These are phyloP conservation scores for Chionodraco myersi DNA, from an alignment of 2,113 vertebrate genomes.

Conservation along the genomic window DNA sequence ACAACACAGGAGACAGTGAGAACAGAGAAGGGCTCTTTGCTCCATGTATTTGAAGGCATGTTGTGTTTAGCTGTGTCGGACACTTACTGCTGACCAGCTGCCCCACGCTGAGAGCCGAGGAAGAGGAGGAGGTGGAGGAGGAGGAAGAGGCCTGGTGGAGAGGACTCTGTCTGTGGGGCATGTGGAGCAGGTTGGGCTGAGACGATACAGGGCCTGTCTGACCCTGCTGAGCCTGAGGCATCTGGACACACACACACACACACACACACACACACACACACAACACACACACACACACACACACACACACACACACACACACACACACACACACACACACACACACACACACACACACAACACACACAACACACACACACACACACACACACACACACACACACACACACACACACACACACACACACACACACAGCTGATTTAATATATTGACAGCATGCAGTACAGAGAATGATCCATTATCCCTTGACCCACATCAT, in stretches of 20 bases:
- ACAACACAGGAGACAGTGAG: neutral
- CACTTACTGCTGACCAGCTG: constrained; percentile 99
- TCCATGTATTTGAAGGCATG: constrained; percentile 16
- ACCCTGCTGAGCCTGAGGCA: constrained; percentile 80
- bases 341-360: too few relatives aligned
- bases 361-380: constrained; percentile 2
- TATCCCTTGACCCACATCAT: constrained; percentile 19
- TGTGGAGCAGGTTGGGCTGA: constrained; percentile 93
- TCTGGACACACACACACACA: constrained; percentile 78
- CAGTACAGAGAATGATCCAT: constrained; percentile 12
- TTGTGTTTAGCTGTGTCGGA: constrained; percentile 42
- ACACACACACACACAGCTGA: constrained; percentile 49
- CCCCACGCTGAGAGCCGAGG: constrained; percentile 97
- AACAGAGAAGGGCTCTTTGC: neutral
- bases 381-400: constrained; percentile 56
- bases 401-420: constrained; percentile 61
- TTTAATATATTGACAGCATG: constrained; percentile 28
- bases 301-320: too few relatives aligned
- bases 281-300: too few relatives aligned
- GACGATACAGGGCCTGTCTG: constrained; percentile 89
- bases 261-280: neutral
- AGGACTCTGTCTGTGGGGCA: constrained; percentile 94
- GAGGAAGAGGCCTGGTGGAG: constrained; percentile 96
- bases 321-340: too few relatives aligned
- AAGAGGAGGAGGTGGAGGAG: constrained; percentile 94